Base-by-base conservation (phyloP, 2,888 invertebrate species). In the Druceiella hillmani region DNA sequence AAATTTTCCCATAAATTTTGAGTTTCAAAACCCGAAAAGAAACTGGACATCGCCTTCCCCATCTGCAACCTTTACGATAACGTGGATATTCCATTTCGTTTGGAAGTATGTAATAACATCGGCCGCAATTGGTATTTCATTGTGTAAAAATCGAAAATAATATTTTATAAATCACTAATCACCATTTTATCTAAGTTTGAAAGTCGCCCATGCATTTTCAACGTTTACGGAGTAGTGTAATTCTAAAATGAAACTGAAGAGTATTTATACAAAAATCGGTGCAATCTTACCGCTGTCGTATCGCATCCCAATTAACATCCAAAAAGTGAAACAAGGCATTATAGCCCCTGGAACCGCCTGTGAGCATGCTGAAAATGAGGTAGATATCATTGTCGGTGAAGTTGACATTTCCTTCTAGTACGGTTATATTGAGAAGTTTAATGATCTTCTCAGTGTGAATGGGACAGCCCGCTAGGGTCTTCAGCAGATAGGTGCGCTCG, bases 391-490 rank as follows among this genome's bases (percentile, higher is more conserved):
- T 82, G 53, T 87, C 86, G 0, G 83, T 81, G 50, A 88, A 87
- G 55, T 84, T 84, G 0, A 74, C 77, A 51, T 82, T 80, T 12
- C 75, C 74, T 46, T 83, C 79, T 29, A 87, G 55, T 24, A 87
- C 70, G 0, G 86, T 80, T 4, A 83, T 72, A 50, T 83, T 81
- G 17, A 88, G 56, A 1, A 70, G 50, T 42, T 57, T 59, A 38
- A 78, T 74, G 26, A 87, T 83, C 59, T 85, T 87, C 48, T 68
- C 69, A 1, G 76, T 61, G 35, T 84, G 79, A n/a, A 77, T 75
- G 1, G 87, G 84, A 58, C 88, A 88, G 1, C 88, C 86, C 0
- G 87, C 85, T 2, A 87, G 61, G 1, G 83, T 84, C 60, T 87
- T 87, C 32, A 87, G 58, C 2, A 88, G 68, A 57, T 83, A 87